phyloP scores from a whole-genome alignment of 2,888 invertebrate genomes.

The Troilus luridus region DNA sequence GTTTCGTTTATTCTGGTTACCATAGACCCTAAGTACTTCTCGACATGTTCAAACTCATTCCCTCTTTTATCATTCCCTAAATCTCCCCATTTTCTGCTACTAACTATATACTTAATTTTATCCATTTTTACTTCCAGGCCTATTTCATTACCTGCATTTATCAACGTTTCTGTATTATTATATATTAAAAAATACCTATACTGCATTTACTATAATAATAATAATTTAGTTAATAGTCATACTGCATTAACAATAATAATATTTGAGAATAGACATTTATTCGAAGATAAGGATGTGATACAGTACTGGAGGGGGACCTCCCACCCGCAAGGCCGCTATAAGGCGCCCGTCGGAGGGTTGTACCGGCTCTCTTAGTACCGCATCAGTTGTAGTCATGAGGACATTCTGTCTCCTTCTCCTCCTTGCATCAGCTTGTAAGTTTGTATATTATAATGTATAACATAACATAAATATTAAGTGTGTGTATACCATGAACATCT shows the following conservation, averaged over 20 bases:
- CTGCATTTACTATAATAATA: neutral
- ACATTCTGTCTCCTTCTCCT: neutral
- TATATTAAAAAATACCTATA: too few relatives aligned
- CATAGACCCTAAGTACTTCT: too few relatives aligned
- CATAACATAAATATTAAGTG: neutral
- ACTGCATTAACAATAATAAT: neutral
- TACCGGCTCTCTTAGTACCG: constrained; percentile 9
- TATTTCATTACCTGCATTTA: too few relatives aligned
- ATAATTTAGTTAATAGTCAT: too few relatives aligned
- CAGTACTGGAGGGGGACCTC: neutral
- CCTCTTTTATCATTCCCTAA: too few relatives aligned
- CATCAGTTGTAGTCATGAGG: constrained; percentile 23
- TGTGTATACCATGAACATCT: neutral
- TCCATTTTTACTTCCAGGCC: too few relatives aligned
- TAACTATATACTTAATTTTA: too few relatives aligned
- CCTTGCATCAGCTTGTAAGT: constrained; percentile 19
- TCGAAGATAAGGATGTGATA: neutral
- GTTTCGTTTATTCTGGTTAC: too few relatives aligned
- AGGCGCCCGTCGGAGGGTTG: constrained; percentile 20
- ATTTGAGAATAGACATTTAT: neutral
- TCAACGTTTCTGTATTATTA: too few relatives aligned
- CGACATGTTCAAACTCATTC: too few relatives aligned
- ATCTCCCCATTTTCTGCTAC: too few relatives aligned
- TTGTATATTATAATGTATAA: neutral
- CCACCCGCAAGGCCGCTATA: constrained; percentile 23